Base-by-base conservation (phyloP, 1,140 invertebrate species). In the Macrosteles quadrilineatus region DNA sequence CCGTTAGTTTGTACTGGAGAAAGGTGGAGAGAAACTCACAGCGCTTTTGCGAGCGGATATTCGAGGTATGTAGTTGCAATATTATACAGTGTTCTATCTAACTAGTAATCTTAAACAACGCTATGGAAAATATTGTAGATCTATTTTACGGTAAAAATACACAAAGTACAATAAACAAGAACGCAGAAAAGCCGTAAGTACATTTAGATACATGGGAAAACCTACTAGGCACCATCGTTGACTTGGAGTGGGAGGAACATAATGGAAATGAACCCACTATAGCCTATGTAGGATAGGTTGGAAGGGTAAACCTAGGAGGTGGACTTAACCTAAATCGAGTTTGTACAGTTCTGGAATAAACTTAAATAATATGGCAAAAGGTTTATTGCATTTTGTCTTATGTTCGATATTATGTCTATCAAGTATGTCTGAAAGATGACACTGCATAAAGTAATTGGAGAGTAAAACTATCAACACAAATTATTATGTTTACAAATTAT, bases 81-180 rank as follows among this genome's bases (percentile, higher is more conserved):
- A 59, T 59, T 59, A 59, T 59, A 59, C 55, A 59, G 55, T 59
- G 55, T 59, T 9, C 47, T 36, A 50, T 9, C n/a, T 19, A 50
- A 50, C 47, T 50, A 50, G 47, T 50, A 11, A 50, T 19, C 47
- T 50, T 50, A 50, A 50, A 50, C 21, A 50, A 50, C 21, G 9
- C 55, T 59, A 59, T 59, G 27, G 55, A 59, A 59, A 59, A 59
- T 59, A 59, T 59, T 29, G 55, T 59, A 59, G 55, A 59, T 59
- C 55, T 59, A 59, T 59, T 30, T 59, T 59, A 59, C 55, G 21
- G 23, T 30, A 59, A 30, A 27, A 30, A 59, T 59, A 59, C 21
- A 30, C 55, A 27, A 59, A 59, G 55, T 59, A 59, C 55, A 59
- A 27, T 23, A 59, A 50, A 50, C 47, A n/a, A 50, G 47, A 50